These are phyloP conservation scores for Botrylloides violaceus DNA, from an alignment of 23 tunicate genomes.

Conservation along the genomic window DNA sequence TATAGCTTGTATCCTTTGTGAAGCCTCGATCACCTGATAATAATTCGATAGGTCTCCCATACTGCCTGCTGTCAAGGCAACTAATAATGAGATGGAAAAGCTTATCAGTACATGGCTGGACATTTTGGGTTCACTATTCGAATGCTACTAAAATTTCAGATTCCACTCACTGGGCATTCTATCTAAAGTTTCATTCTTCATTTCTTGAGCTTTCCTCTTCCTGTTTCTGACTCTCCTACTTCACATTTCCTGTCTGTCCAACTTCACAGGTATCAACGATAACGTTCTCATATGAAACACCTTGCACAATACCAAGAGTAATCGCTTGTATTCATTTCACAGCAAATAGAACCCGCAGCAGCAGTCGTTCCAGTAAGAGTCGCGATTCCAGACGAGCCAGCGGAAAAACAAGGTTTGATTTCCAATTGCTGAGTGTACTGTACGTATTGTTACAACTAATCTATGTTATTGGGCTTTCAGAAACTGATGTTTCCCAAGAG, in stretches of 20 bases:
- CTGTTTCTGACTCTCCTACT: background rate
- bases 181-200: too few relatives aligned
- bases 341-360: conserved; percentile 7
- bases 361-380: conserved; percentile 27
- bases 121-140: too few relatives aligned
- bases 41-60: too few relatives aligned
- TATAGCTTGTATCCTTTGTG: too few relatives aligned
- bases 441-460: too few relatives aligned
- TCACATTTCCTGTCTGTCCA: background rate
- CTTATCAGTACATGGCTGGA: too few relatives aligned
- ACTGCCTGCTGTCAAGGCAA: too few relatives aligned
- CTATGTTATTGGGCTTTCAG: background rate
- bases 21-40: too few relatives aligned
- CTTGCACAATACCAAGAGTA: background rate
- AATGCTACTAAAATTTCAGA: too few relatives aligned
- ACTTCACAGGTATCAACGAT: background rate
- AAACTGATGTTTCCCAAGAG: conserved; percentile 6
- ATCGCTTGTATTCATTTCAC: background rate
- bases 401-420: background rate
- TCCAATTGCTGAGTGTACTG: background rate
- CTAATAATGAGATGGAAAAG: too few relatives aligned
- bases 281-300: too few relatives aligned
- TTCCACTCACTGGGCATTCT: too few relatives aligned
- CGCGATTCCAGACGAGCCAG: conserved; percentile 15
- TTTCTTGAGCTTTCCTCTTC: background rate